Base-by-base conservation (phyloP, 2,888 invertebrate species). In the Yponomeuta malinellus region DNA sequence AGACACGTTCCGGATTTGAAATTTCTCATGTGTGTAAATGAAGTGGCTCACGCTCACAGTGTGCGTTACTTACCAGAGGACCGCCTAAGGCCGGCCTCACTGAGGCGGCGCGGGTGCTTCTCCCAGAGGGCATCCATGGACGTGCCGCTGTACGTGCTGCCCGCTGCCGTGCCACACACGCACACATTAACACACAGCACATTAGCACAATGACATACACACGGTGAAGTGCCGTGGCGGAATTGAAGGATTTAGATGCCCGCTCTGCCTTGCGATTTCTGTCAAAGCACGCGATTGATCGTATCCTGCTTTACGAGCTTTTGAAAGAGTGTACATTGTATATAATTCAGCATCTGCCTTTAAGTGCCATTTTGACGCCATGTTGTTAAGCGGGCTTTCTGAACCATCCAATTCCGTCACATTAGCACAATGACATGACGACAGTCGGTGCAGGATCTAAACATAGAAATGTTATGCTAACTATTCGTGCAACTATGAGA, bases 91-190 rank as follows among this genome's bases (percentile, higher is more conserved):
- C 95, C 95, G 79, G 96, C 95, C 91, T 96, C 96, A 90, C 95
- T 95, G 83, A 95, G 93, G 83, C 95, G 94, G 79, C 95, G 94
- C 77, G 95, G 94, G 81, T 95, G 95, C 84, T 93, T 93, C 87
- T 95, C 95, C 95, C 95, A 95, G 73, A 95, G 93, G 79, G 94
- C 93, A 87, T 96, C 96, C 94, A 95, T 94, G 78, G 94, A 94
- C 81, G 93, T 93, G 82, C 93, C 89, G 89, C 94, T 94, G 91
- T 90, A 89, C 77, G 93, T 90, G 89, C 93, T 93, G 90, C 90
- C 86, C 79, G 90, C 91, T 90, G 88, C 82, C 83, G 84, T 85
- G 89, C 88, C 87, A 85, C 86, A 88, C 88, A 87, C 85, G 63
- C 86, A 88, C 72, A 71, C 72, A 72, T 72, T 71, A 71, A 70